Evolutionary conservation across 2,797 vertebrate species (phyloP).

Genomic region (Antennarius maculatus): DNA sequence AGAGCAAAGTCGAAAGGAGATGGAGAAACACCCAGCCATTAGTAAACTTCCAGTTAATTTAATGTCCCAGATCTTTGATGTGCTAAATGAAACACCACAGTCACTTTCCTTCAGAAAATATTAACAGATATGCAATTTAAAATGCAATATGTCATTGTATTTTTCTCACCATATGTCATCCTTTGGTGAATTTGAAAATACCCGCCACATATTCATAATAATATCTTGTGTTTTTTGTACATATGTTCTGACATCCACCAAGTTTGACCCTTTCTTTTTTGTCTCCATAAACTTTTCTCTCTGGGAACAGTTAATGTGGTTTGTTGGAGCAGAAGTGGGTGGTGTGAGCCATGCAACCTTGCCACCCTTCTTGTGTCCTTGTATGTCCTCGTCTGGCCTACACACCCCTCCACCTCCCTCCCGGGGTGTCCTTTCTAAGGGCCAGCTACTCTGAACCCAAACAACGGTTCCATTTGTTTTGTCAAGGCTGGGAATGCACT

Average conservation of each 20-base stretch:
- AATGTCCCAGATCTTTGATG: slow-evolving; percentile 31
- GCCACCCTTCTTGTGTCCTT: slow-evolving; percentile 69
- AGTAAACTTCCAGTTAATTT: slow-evolving; percentile 27
- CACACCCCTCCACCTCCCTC: slow-evolving; percentile 57
- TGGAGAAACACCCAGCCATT: slow-evolving; percentile 9
- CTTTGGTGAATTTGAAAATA: slow-evolving; percentile 9
- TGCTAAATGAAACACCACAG: slow-evolving; percentile 7
- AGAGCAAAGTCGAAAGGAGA: slow-evolving; percentile 28
- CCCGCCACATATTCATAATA: background rate
- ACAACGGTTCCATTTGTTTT: slow-evolving; percentile 81
- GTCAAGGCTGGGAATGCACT: slow-evolving; percentile 75
- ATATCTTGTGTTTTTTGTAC: slow-evolving; percentile 6
- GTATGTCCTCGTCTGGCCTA: slow-evolving; percentile 71
- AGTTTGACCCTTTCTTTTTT: slow-evolving; percentile 23
- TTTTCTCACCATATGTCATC: background rate
- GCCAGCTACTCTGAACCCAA: slow-evolving; percentile 77
- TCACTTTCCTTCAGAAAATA: slow-evolving; percentile 39
- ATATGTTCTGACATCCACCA: slow-evolving; percentile 32
- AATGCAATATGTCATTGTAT: slow-evolving; percentile 12
- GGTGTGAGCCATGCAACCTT: slow-evolving; percentile 60
- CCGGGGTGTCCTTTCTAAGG: slow-evolving; percentile 68
- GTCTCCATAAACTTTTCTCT: slow-evolving; percentile 27
- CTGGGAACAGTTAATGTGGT: slow-evolving; percentile 49
- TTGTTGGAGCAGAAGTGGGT: slow-evolving; percentile 59
- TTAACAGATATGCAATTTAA: slow-evolving; percentile 7